Evolutionary conservation across 1,140 invertebrate genomes (phyloP), one percentile per base, ranked within the genome.

Genomic region (Drosophila varians): DNA sequence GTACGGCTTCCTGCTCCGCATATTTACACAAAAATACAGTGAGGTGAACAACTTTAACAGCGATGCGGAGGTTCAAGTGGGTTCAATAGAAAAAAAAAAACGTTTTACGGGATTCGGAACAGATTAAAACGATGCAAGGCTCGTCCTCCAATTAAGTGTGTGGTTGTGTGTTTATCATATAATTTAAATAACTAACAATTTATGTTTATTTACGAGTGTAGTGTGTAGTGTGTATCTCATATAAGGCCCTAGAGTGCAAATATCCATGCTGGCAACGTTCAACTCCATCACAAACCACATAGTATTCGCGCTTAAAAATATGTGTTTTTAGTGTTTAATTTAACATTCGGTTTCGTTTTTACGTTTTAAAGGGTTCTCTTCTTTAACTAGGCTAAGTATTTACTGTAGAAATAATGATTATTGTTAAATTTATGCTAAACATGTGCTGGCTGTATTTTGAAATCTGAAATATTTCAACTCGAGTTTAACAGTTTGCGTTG

Each of bases 211-310:
- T 72, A 46, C 68, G 31, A 47, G 69, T 64, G 62, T 61, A 53
- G 38, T 48, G 19, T 53, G 56, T 46, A 18, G 55, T 79, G 66
- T 77, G 76, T 84, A 84, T 84, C 54, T 84, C 82, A 84, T 84
- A 87, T 84, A 84, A 84, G 80, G 80, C 80, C 80, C 80, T 84
- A 84, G 80, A 84, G 82, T 84, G 80, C 80, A 84, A 84, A 87
- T 86, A 84, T 86, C 78, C 53, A 73, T 70, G 64, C 71, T 62
- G 76, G 71, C 75, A 78, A 64, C 65, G 42, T 65, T 56, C 61
- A 46, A 51, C 36, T 38, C 64, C 77, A 86, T 86, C 80, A 86
- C 80, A 86, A 86, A 80, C 69, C 54, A 52, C 62, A 76, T 73
- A 84, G 74, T 86, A 84, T 87, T 80, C 76, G 82, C 82, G 72